phyloP scores from a whole-genome alignment of 2,113 vertebrate species.

The Chaetura pelagica region DNA sequence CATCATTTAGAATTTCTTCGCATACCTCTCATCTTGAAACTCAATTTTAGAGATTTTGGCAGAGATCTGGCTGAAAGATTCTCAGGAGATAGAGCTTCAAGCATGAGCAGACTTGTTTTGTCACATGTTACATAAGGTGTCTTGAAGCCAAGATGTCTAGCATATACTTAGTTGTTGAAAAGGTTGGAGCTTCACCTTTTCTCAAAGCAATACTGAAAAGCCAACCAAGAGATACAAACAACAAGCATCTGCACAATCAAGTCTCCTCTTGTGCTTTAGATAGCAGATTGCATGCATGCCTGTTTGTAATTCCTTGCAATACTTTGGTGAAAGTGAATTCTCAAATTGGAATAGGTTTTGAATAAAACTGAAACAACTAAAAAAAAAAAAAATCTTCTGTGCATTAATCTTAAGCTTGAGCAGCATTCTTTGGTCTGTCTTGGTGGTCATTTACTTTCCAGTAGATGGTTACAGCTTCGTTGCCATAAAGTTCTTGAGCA shows the following conservation, averaged over 20 bases:
- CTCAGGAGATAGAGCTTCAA: neutral
- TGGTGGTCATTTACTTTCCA: neutral
- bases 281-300: neutral
- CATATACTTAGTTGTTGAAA: neutral
- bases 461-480: neutral
- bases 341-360: neutral
- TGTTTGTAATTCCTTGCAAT: neutral
- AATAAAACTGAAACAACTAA: neutral
- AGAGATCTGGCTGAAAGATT: neutral
- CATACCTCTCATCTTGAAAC: neutral
- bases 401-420: neutral
- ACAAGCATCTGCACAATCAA: neutral
- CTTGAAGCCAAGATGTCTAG: neutral
- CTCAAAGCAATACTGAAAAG: neutral
- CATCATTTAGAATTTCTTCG: neutral
- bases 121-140: neutral
- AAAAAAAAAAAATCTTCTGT: rapidly evolving
- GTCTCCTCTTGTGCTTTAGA: rapidly evolving
- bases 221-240: neutral
- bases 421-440: neutral
- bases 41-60: neutral
- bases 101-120: neutral
- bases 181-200: neutral
- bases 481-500: neutral
- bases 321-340: neutral